A percentile compares a stretch with the other conserved stretches of the same genome.
phyloP scores from a whole-genome alignment of 1,140 invertebrate genomes.

The Cotesia chilonis region DNA sequence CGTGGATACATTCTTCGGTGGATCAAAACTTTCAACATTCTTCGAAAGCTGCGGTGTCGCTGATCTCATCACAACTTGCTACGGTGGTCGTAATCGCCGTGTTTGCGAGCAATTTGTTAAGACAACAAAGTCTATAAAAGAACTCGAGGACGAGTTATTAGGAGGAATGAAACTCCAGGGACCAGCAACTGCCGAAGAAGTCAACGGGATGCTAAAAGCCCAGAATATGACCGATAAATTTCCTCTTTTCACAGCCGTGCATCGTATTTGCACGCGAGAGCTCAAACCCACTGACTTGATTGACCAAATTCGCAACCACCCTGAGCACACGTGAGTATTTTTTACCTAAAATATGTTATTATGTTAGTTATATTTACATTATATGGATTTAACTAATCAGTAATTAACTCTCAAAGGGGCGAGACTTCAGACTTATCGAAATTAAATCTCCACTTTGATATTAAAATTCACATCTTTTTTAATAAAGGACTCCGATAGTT shows the following conservation, averaged over 20 bases:
- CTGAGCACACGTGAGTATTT: conserved; percentile 73
- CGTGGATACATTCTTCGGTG: conserved; percentile 71
- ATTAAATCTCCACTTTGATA: conserved; percentile 19
- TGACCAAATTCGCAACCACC: conserved; percentile 77
- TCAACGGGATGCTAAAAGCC: conserved; percentile 73
- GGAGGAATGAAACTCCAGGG: conserved; percentile 87
- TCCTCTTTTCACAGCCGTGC: conserved; percentile 79
- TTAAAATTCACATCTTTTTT: conserved; percentile 22
- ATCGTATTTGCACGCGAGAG: conserved; percentile 77
- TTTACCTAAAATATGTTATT: conserved; percentile 18
- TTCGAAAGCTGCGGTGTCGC: conserved; percentile 88
- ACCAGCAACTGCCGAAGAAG: conserved; percentile 83
- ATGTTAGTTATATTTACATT: conserved; percentile 26
- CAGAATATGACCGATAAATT: conserved; percentile 76
- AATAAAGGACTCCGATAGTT: conserved; percentile 25
- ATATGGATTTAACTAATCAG: conserved; percentile 34
- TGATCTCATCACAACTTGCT: conserved; percentile 88
- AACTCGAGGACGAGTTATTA: conserved; percentile 81
- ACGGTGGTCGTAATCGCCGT: conserved; percentile 81
- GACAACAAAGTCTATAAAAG: conserved; percentile 77
- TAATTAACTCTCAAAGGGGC: conserved; percentile 30
- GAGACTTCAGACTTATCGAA: conserved; percentile 21
- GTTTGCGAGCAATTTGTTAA: conserved; percentile 82
- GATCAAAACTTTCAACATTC: conserved; percentile 76
- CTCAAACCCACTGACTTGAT: conserved; percentile 73